These are phyloP conservation scores for Centropus unirufus DNA, from an alignment of 2,113 vertebrate species.

Conservation along the genomic window DNA sequence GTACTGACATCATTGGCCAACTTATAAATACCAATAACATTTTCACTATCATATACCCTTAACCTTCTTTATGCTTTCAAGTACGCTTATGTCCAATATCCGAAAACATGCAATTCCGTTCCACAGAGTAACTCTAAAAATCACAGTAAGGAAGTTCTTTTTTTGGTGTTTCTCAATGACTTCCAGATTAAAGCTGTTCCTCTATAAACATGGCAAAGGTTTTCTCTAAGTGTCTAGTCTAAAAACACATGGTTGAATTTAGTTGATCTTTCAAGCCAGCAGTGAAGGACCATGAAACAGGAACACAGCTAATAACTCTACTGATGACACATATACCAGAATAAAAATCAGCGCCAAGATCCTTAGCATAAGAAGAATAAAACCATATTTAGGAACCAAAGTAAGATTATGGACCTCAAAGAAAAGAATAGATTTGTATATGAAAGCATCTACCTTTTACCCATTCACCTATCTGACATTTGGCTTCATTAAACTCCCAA, in stretches of 20 bases:
- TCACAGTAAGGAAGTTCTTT: constrained; percentile 40
- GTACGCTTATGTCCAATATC: background rate
- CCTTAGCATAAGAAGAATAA: constrained; percentile 5
- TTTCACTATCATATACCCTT: constrained; percentile 18
- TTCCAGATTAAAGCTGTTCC: constrained; percentile 46
- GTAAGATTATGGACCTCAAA: background rate
- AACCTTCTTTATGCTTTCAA: constrained; percentile 20
- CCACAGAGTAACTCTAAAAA: constrained; percentile 26
- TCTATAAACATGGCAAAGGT: background rate
- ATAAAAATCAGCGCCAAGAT: background rate
- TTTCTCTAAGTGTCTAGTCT: background rate
- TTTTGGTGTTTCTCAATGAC: constrained; percentile 48
- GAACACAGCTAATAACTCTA: constrained; percentile 13
- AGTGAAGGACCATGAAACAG: constrained; percentile 2
- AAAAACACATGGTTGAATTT: constrained; percentile 29
- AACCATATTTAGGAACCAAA: constrained; percentile 15
- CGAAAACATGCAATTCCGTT: background rate
- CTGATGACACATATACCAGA: constrained; percentile 20
- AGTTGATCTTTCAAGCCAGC: constrained; percentile 9
- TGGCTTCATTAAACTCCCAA: constrained; percentile 1
- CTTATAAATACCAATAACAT: background rate
- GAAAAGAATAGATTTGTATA: background rate
- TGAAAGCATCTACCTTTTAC: background rate
- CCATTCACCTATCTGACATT: background rate
- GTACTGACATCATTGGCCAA: background rate